phyloP scores from a whole-genome alignment of 2,888 invertebrate genomes.

The Aradus depressus region DNA sequence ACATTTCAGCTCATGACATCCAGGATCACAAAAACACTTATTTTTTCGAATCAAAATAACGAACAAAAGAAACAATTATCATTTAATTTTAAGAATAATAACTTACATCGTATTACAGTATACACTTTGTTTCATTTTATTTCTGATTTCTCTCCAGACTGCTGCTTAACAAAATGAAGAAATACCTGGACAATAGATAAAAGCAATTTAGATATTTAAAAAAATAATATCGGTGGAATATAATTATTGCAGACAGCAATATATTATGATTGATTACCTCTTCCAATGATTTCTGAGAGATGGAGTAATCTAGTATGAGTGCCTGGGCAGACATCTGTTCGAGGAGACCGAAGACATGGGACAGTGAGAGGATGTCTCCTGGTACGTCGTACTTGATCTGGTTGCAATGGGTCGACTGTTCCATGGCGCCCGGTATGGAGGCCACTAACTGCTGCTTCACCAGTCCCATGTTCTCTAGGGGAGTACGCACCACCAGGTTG shows the following conservation, averaged over 20 bases:
- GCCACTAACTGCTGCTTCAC: constrained; percentile 13
- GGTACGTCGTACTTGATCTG: constrained; percentile 21
- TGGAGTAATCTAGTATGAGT: constrained; percentile 21
- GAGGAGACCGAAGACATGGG: constrained; percentile 14
- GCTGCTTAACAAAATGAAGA: constrained; percentile 4
- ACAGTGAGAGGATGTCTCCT: constrained; percentile 14
- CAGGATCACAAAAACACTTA: too few species aligned
- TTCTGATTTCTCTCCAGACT: constrained; percentile 2
- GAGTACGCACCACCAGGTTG: constrained; percentile 19
- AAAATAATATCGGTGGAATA: not conserved
- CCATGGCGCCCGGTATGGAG: constrained; percentile 16
- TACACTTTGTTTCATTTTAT: too few species aligned
- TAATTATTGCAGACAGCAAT: not conserved
- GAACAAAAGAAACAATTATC: too few species aligned
- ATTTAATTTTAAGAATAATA: too few species aligned
- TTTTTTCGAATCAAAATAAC: too few species aligned
- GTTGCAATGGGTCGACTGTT: constrained; percentile 16
- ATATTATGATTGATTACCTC: constrained; percentile 14
- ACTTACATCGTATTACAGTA: too few species aligned
- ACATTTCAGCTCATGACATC: too few species aligned
- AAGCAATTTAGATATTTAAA: not conserved
- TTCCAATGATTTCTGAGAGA: constrained; percentile 23
- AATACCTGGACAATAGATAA: not conserved
- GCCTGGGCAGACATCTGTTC: constrained; percentile 14
- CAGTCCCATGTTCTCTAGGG: constrained; percentile 9